Evolutionary conservation across 2,113 vertebrate species (phyloP), one percentile per base, ranked within the genome.

Genomic region (mouse (Mus musculus)): DNA sequence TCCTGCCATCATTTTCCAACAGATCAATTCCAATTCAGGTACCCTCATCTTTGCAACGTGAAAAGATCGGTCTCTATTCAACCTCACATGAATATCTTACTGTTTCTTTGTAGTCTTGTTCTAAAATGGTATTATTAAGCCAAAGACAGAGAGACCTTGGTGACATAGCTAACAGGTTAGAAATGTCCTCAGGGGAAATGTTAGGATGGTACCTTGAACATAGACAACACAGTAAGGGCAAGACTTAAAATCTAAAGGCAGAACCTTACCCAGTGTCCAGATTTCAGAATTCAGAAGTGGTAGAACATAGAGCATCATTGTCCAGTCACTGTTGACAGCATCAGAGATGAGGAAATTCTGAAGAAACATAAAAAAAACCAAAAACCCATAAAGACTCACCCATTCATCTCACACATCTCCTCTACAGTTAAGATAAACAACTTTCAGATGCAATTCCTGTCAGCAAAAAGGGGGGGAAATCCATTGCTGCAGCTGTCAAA

Each of bases 381-480:
- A 78, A 77, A 52, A 13, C 2, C n/a, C 24, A 85, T n/a, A 85
- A 82, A 22, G 52, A 52, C 52, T 94, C 71, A 89, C 96, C 92
- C 89, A 95, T 97, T 97, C 91, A 92, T 28, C 80, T 92, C 85
- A 71, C 87, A 80, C 7, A 71, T 88, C 30, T 95, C 63, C 85
- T 88, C 95, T 75, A 93, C 92, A 78, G 73, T 92, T 30, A 94
- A 89, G 46, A 88, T 91, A 97, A 98, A 96, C 94, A 93, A 77
- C 65, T 92, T 93, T 95, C 91, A 91, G 54, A 88, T 95, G 96
- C 82, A 89, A 93, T 97, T 95, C 92, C 94, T 95, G 93, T 91
- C 95, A 97, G 73, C 67, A 46, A 42, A 94, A 96, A 94, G 73
- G 4, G 84, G 76, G 80, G 92, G 80, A 76, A 39, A 30, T 89